A percentile compares a stretch with the other conserved stretches of the same genome.
phyloP scores from a whole-genome alignment of 2,797 vertebrate species.

The Channallabes apus region DNA sequence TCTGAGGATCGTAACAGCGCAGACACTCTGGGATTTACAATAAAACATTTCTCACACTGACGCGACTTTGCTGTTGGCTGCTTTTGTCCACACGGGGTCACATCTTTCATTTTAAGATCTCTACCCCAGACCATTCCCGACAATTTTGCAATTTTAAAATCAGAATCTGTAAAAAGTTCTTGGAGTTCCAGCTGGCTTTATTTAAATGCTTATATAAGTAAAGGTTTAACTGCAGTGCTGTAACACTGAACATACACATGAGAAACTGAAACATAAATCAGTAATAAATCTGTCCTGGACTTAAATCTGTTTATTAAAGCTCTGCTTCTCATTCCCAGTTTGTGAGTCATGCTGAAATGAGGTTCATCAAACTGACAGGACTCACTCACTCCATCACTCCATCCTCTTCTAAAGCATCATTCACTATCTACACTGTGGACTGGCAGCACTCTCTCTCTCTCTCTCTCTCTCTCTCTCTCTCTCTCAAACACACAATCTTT shows the following conservation, averaged over 20 bases:
- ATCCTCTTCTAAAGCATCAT: slow-evolving; percentile 1
- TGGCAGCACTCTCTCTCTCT: slow-evolving; percentile 6
- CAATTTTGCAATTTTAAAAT: neutral
- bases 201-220: neutral
- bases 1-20: neutral
- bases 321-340: neutral
- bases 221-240: neutral
- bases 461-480: too few relatives aligned
- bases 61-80: neutral
- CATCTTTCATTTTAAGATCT: neutral
- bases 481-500: neutral
- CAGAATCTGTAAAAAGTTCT: neutral
- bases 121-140: neutral
- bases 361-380: slow-evolving; percentile 10
- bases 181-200: neutral
- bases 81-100: neutral
- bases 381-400: neutral
- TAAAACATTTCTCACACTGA: neutral
- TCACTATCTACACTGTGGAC: slow-evolving; percentile 17
- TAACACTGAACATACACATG: neutral
- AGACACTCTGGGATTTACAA: neutral
- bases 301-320: neutral
- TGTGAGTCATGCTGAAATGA: neutral
- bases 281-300: neutral
- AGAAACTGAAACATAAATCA: neutral